These are phyloP conservation scores for Lithophane semibrunnea DNA, from an alignment of 2,888 invertebrate species.

Conservation along the genomic window DNA sequence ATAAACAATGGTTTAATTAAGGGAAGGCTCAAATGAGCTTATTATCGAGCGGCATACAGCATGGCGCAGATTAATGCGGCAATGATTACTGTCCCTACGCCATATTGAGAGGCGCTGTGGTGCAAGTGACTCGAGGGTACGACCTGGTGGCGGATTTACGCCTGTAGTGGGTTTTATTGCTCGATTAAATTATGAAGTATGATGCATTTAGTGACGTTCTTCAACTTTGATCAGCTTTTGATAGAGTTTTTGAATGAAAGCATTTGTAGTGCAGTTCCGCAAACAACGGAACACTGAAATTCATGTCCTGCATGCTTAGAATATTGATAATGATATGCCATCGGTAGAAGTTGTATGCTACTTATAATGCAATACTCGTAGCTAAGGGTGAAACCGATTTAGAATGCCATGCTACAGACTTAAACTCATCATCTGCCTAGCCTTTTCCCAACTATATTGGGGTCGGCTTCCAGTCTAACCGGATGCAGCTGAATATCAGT, in stretches of 20 bases:
- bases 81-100: constrained; percentile 69
- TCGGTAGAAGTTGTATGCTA: not conserved
- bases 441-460: too few species aligned
- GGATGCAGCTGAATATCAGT: too few species aligned
- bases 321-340: too few species aligned
- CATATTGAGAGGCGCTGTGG: constrained; percentile 63
- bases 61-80: constrained; percentile 65
- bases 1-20: constrained; percentile 55
- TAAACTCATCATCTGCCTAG: too few species aligned
- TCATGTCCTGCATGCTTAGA: not conserved
- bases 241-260: not conserved
- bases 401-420: not conserved
- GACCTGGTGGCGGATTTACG: too few species aligned
- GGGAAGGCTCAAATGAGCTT: constrained; percentile 43
- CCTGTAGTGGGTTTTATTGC: not conserved
- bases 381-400: not conserved
- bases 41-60: constrained; percentile 54
- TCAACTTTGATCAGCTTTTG: not conserved
- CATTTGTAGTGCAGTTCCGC: not conserved
- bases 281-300: not conserved
- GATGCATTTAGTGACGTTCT: not conserved
- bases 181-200: not conserved
- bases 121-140: constrained; percentile 34
- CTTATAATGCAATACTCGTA: not conserved
- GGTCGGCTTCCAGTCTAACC: too few species aligned